Conservation (phyloP, 2,113 vertebrate species). For the Erythrocercus mccallii region DNA sequence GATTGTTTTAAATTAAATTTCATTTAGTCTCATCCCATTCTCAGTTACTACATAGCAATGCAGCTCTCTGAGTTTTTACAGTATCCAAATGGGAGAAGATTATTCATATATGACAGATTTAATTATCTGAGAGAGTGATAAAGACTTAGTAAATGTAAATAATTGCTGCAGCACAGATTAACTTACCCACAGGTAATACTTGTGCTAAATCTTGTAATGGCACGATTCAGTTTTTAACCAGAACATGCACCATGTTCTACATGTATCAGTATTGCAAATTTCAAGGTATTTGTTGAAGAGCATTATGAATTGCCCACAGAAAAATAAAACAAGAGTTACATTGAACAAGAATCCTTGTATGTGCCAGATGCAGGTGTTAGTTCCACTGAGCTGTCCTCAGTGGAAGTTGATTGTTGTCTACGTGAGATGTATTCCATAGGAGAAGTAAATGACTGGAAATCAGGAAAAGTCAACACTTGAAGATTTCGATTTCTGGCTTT, state of each 20-base stretch:
- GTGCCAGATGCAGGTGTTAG: constrained; percentile 13
- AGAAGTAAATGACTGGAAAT: constrained; percentile 42
- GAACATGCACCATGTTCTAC: not conserved
- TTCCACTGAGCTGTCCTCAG: constrained; percentile 27
- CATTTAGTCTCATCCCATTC: not conserved
- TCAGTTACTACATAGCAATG: not conserved
- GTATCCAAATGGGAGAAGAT: not conserved
- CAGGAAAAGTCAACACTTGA: not conserved
- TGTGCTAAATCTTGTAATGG: not conserved
- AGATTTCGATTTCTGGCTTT: constrained; percentile 41
- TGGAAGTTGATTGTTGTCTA: constrained; percentile 28
- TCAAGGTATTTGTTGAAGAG: constrained; percentile 45
- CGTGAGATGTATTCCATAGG: not conserved
- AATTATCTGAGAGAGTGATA: not conserved
- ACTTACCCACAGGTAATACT: not conserved
- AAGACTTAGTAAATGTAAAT: constrained; percentile 13
- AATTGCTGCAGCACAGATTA: not conserved
- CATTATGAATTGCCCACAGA: constrained; percentile 11
- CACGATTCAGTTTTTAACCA: not conserved
- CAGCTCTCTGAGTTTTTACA: not conserved
- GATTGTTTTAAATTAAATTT: not conserved
- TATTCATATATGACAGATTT: not conserved
- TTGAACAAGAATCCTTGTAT: not conserved
- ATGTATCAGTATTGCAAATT: not conserved
- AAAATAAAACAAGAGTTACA: not conserved